Evolutionary conservation across 2,888 invertebrate genomes (phyloP).

Genomic region (Myopa tessellatipennis): DNA sequence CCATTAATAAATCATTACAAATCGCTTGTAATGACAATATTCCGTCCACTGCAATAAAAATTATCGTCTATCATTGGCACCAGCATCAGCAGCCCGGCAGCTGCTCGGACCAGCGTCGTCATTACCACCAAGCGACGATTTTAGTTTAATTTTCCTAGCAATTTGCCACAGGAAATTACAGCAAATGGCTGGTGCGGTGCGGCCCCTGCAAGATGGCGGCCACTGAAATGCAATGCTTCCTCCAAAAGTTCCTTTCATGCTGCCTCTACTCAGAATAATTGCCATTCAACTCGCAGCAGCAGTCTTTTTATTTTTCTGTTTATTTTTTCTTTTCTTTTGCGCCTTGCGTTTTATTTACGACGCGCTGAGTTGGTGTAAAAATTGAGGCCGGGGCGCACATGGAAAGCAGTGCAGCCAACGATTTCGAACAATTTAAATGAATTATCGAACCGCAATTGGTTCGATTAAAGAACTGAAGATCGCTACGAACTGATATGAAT

Average conservation of each 20-base stretch:
- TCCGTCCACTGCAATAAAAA: not conserved
- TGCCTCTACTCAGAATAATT: conserved; percentile 19
- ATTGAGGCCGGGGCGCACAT: not conserved
- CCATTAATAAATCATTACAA: conserved; percentile 12
- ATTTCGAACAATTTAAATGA: conserved; percentile 42
- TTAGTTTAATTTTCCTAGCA: conserved; percentile 29
- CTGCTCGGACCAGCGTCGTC: not conserved
- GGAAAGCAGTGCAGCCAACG: conserved; percentile 23
- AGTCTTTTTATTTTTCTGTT: not conserved
- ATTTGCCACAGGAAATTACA: conserved; percentile 29
- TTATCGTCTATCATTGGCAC: conserved; percentile 21
- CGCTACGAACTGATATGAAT: conserved; percentile 17
- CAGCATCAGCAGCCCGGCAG: not conserved
- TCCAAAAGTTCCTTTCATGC: not conserved
- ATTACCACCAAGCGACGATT: conserved; percentile 35
- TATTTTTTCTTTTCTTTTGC: not conserved
- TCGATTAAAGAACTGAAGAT: conserved; percentile 27
- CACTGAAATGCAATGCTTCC: not conserved
- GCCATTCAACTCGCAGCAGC: not conserved
- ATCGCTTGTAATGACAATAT: conserved; percentile 11
- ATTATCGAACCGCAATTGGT: conserved; percentile 44
- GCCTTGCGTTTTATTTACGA: not conserved
- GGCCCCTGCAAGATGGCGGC: conserved; percentile 29
- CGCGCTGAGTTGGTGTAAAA: not conserved
- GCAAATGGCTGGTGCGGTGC: not conserved